Base-by-base conservation (phyloP, 2,888 invertebrate genomes). In the Fragum whitleyi region DNA sequence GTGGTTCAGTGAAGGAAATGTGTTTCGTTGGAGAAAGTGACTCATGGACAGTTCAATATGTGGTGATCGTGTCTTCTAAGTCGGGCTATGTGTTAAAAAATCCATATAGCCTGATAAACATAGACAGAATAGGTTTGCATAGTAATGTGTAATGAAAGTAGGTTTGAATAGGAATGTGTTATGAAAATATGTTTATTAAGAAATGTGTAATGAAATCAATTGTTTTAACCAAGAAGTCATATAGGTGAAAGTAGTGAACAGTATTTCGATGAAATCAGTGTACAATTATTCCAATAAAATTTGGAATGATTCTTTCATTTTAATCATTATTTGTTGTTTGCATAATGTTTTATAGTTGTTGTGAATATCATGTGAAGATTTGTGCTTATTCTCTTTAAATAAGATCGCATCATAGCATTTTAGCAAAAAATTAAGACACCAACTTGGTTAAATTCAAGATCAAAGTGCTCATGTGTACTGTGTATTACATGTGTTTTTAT, bases 301-400 rank as follows among this genome's bases (percentile, higher is more conserved):
- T 32, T 9, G 32, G 47, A 65, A 21, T n/a, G 16, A 29, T 23
- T 65, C 23, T 65, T 23, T 19, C n/a, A 57, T 57, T 23, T 57
- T 57, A 47, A 3, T 47, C 14, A 14, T 9, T 39, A 3, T 19
- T 47, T 61, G 61, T 61, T 61, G 61, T 61, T 32, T 9, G 23
- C 6, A 65, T 65, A 21, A 39, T 65, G 42, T 65, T 65, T 65
- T 65, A 65, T 65, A 42, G 16, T 65, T 65, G 65, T 65, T 65
- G 65, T 65, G 65, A 65, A 42, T 65, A 65, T 65, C 65, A 65
- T 65, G 65, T 65, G 65, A 65, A 39, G 36, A 65, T 65, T 57
- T 65, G 42, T 65, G 65, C 65, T 23, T 21, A 65, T 32, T 29
- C 23, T 36, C 42, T 65, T 65, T n/a, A 42, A 23, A 23, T 14